Conservation (phyloP, 2,113 vertebrate species). For the Rhabdomys dilectus region DNA sequence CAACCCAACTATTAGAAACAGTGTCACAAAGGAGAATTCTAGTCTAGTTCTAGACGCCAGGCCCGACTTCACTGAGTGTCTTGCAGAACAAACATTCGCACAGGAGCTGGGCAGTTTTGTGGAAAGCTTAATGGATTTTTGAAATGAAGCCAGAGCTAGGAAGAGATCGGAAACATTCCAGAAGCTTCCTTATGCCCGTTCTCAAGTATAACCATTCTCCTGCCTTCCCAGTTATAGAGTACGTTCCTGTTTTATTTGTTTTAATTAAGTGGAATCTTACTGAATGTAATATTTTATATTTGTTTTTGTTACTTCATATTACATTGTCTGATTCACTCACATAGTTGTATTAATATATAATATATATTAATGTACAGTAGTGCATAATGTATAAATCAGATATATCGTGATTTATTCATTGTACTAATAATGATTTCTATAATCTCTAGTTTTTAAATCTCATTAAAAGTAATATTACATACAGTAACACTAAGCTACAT, state of each 20-base stretch:
- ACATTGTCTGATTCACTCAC: background rate
- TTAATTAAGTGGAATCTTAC: background rate
- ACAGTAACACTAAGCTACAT: background rate
- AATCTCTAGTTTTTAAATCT: background rate
- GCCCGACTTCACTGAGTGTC: background rate
- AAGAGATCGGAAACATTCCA: background rate
- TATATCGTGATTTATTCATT: background rate
- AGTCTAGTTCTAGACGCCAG: background rate
- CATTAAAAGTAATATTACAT: background rate
- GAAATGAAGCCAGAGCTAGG: background rate
- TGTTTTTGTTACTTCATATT: background rate
- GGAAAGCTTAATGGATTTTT: background rate
- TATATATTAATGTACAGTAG: background rate
- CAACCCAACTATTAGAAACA: background rate
- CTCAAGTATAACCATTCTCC: background rate
- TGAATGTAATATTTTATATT: background rate
- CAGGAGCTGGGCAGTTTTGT: background rate
- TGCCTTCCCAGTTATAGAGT: background rate
- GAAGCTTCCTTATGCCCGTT: background rate
- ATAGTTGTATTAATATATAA: background rate
- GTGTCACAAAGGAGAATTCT: background rate
- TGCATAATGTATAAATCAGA: background rate
- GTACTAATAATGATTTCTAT: background rate
- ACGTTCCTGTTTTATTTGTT: background rate
- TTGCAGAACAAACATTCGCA: background rate